A percentile compares a stretch with the other conserved stretches of the same genome.
These are phyloP conservation scores for Lophius piscatorius DNA, from an alignment of 2,113 vertebrate species.

Conservation along the genomic window DNA sequence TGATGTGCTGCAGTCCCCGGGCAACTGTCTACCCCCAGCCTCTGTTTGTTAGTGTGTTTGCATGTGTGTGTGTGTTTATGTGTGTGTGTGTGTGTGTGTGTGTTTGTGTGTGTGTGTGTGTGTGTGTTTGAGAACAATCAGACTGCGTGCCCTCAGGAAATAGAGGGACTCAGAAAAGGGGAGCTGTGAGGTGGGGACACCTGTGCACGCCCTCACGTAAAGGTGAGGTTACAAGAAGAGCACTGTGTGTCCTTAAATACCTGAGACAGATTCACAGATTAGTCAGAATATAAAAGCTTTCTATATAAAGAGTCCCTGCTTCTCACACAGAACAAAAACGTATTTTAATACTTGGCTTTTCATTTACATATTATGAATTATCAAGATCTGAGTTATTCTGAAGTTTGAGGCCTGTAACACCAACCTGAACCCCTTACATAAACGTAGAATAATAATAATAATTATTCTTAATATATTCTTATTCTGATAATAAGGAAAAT, in stretches of 20 bases:
- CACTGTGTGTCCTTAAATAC: slow-evolving; percentile 21
- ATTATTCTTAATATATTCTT: too few species aligned
- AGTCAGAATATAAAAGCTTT: slow-evolving; percentile 19
- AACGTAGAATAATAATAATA: too few species aligned
- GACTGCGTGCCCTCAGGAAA: slow-evolving; percentile 37
- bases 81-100: slow-evolving; percentile 20
- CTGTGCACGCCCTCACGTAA: slow-evolving; percentile 24
- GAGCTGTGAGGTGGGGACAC: slow-evolving; percentile 16
- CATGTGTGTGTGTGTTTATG: slow-evolving; percentile 24
- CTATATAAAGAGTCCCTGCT: neutral
- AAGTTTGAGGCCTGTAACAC: too few species aligned
- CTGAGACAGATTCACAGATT: slow-evolving; percentile 23
- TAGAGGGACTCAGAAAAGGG: slow-evolving; percentile 21
- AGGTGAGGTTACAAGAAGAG: neutral
- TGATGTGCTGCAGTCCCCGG: slow-evolving; percentile 43
- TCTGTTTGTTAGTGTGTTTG: slow-evolving; percentile 10
- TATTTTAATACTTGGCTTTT: too few species aligned
- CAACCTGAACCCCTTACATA: too few species aligned
- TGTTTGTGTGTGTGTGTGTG: slow-evolving; percentile 9
- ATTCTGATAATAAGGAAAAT: too few species aligned
- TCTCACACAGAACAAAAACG: neutral
- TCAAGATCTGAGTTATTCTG: too few species aligned
- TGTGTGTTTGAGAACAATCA: slow-evolving; percentile 3
- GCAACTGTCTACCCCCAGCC: slow-evolving; percentile 14
- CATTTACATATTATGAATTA: too few species aligned